Evolutionary conservation across 2,113 vertebrate genomes (phyloP), one percentile per base, ranked within the genome.

Genomic region (Vombatus ursinus): DNA sequence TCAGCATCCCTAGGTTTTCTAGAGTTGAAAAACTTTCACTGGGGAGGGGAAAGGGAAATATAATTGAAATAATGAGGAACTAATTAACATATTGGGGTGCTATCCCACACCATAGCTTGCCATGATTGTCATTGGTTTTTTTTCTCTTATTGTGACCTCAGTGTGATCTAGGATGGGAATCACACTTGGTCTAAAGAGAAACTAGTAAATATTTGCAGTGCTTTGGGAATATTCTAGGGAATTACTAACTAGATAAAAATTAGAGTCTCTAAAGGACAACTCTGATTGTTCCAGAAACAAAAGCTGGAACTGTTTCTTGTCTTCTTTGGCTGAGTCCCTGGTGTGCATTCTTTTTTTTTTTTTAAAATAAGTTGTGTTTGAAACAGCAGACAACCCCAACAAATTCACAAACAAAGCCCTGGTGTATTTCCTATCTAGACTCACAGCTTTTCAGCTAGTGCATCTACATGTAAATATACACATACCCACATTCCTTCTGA

Each of bases 231-330:
- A 12, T 84, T 92, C 94, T 90, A 50, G 49, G 90, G 96, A 11
- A 2, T 14, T 52, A 1, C n/a, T 48, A 92, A 92, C 89, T 95
- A 52, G 54, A 95, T 92, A 37, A 96, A 51, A 51, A 91, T 68
- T 57, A 3, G 19, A 24, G 16, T 94, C 28, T 50, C 91, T 61
- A 95, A 51, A 37, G 90, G 26, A 3, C 44, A 68, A 44, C n/a
- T n/a, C 68, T 84, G 68, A 44, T 84, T 84, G 19, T 84, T 84
- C n/a, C 68, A n/a, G 6, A 84, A 44, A 84, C n/a, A 19, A 23
- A 84, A 84, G n/a, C 68, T 44, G 19, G 19, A 84, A 84, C 37
- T 84, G 19, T 84, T 44, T 84, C 68, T 84, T 84, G 68, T 84
- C n/a, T 84, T 16, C 68, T 84, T 84, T 84, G 68, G 1, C 19